These are phyloP conservation scores for Craseonycteris thonglongyai DNA, from an alignment of 2,113 vertebrate species.

Conservation along the genomic window DNA sequence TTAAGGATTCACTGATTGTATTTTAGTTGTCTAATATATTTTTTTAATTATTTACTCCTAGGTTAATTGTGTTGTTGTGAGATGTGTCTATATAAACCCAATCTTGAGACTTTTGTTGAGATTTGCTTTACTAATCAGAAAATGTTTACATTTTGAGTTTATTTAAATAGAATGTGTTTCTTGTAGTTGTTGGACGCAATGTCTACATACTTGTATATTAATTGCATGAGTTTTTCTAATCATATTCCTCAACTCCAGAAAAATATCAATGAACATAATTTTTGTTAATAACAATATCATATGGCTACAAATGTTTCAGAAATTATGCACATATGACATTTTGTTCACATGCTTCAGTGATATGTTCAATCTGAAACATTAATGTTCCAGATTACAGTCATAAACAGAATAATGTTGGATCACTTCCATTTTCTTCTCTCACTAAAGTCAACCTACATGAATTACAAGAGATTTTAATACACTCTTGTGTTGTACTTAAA, in stretches of 20 bases:
- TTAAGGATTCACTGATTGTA: background rate
- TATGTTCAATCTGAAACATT: background rate
- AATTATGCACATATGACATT: background rate
- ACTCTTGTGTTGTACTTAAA: background rate
- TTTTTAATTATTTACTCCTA: background rate
- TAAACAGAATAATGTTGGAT: background rate
- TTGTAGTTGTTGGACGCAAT: background rate
- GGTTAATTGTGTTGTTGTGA: background rate
- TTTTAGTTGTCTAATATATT: background rate
- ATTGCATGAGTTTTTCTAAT: background rate
- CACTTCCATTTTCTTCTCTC: background rate
- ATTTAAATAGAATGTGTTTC: background rate
- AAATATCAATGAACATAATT: background rate
- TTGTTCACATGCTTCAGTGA: background rate
- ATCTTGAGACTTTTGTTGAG: background rate
- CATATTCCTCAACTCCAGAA: background rate
- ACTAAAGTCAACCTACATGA: background rate
- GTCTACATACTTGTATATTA: background rate
- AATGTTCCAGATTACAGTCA: background rate
- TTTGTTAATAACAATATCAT: background rate
- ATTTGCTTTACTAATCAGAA: background rate
- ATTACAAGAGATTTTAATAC: background rate
- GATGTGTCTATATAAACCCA: background rate
- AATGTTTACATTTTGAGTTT: background rate
- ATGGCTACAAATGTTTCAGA: background rate